These are phyloP conservation scores for Paradoxurus hermaphroditus DNA, from an alignment of 2,113 vertebrate genomes.

Conservation along the genomic window DNA sequence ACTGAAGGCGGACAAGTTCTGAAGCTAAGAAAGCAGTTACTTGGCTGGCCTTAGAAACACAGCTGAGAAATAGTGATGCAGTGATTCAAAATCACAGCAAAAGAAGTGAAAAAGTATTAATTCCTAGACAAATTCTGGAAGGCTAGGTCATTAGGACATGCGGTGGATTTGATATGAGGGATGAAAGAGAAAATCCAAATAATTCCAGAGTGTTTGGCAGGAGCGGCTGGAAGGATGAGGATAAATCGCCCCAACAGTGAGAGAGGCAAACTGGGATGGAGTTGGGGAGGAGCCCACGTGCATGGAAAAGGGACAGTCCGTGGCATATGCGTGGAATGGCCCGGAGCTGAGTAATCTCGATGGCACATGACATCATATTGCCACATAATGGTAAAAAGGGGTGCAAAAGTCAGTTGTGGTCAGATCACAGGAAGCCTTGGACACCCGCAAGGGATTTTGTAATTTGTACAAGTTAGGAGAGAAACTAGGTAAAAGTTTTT, in stretches of 20 bases:
- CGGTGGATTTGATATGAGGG: neutral
- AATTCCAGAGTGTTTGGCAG: neutral
- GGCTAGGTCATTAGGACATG: neutral
- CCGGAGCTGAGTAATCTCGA: neutral
- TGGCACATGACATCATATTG: neutral
- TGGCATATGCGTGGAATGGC: rapidly evolving
- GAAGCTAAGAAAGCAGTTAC: neutral
- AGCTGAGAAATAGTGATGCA: neutral
- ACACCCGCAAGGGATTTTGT: neutral
- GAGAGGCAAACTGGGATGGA: too few species aligned
- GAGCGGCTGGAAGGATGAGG: neutral
- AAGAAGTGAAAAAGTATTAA: neutral
- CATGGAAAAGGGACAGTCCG: neutral
- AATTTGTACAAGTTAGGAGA: neutral
- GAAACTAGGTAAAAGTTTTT: neutral
- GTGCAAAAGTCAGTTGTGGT: neutral
- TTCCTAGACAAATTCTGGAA: neutral
- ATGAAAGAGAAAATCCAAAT: neutral
- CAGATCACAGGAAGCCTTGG: neutral
- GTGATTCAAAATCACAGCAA: neutral
- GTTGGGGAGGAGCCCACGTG: neutral
- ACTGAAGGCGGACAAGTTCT: neutral
- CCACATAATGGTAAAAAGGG: neutral
- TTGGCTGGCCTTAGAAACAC: neutral
- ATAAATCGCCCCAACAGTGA: neutral